phyloP scores from a whole-genome alignment of 2,113 vertebrate species.

The Lepidothrix coronata region DNA sequence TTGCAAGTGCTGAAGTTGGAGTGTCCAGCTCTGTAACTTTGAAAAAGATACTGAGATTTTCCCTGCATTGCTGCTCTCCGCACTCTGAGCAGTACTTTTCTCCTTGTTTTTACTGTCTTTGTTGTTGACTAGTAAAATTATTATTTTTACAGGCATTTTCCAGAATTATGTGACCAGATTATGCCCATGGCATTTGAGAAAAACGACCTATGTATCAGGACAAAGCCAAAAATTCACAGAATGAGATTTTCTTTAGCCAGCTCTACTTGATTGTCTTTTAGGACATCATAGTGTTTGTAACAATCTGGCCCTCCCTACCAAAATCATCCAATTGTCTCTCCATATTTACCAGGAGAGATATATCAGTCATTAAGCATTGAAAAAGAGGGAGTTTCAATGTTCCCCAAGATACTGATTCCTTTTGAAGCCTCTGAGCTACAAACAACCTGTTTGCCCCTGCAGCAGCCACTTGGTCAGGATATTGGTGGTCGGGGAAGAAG shows the following conservation, averaged over 20 bases:
- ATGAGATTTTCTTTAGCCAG: not conserved
- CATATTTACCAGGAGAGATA: not conserved
- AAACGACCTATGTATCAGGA: not conserved
- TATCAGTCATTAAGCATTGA: not conserved
- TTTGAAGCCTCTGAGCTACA: not conserved
- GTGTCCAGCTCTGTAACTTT: not conserved
- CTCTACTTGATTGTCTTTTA: not conserved
- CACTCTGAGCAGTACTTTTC: not conserved
- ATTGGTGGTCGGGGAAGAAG: not conserved
- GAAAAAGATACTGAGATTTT: not conserved
- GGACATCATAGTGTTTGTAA: not conserved
- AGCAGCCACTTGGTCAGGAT: not conserved
- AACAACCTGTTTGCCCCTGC: not conserved
- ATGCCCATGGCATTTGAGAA: not conserved
- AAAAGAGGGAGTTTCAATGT: not conserved
- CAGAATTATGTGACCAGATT: not conserved
- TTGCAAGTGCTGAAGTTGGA: constrained; percentile 26
- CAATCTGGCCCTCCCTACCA: not conserved
- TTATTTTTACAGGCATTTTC: not conserved
- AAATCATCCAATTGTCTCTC: not conserved
- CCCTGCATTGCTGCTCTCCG: not conserved
- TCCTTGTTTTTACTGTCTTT: not conserved
- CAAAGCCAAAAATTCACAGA: not conserved
- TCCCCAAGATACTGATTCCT: not conserved
- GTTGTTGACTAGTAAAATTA: not conserved